Conservation (phyloP, 2,888 invertebrate species). For the Eupithecia centaureata region DNA sequence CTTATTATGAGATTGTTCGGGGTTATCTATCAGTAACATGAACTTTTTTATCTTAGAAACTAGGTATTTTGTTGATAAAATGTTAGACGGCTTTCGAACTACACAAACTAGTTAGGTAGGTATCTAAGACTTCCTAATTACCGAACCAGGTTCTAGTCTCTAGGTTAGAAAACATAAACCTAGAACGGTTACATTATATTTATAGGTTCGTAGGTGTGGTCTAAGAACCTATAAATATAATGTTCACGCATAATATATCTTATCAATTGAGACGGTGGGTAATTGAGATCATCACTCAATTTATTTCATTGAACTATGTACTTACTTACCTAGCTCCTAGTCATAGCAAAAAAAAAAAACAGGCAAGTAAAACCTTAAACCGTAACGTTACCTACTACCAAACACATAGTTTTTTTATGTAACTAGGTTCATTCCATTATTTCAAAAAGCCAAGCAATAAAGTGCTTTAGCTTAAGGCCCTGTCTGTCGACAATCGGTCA, state of each 20-base stretch:
- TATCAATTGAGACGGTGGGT: constrained; percentile 4
- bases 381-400: not conserved
- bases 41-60: not conserved
- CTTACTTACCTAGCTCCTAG: no score
- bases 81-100: no score
- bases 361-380: not conserved
- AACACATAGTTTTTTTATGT: not conserved
- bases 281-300: not conserved
- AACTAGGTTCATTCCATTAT: not conserved
- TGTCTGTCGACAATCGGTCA: no score
- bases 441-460: not conserved
- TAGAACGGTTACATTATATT: no score
- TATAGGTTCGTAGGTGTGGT: no score
- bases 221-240: not conserved
- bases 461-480: not conserved
- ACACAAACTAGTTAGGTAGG: no score
- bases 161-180: no score
- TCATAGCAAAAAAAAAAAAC: no score
- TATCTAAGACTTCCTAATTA: no score
- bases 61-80: not conserved
- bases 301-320: not conserved
- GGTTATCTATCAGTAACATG: constrained; percentile 1
- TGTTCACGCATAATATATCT: not conserved
- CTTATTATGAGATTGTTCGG: not conserved
- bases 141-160: no score